phyloP scores from a whole-genome alignment of 2,888 invertebrate genomes.

The Notodonta ziczac region DNA sequence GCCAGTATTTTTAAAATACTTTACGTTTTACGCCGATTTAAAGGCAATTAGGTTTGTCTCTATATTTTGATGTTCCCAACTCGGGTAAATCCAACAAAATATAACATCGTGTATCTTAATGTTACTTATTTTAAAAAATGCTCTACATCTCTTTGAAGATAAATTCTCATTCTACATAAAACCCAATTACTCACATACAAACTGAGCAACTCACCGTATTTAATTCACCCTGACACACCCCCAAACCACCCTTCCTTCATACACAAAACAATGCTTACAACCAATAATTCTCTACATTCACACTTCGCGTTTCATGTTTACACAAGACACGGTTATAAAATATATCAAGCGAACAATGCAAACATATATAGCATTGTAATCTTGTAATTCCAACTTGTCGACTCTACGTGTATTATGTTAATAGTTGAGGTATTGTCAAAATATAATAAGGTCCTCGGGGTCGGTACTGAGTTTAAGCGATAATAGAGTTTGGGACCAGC shows the following conservation, averaged over 20 bases:
- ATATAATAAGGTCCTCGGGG: constrained; percentile 56
- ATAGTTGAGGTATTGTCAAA: constrained; percentile 77
- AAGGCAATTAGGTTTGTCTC: too few species aligned
- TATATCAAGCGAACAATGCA: constrained; percentile 76
- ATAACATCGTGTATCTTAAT: too few species aligned
- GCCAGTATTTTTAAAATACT: too few species aligned
- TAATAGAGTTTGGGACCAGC: constrained; percentile 5
- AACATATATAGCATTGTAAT: constrained; percentile 70
- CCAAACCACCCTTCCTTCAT: constrained; percentile 53
- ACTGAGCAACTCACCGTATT: constrained; percentile 27
- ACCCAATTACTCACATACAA: constrained; percentile 30
- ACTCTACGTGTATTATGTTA: constrained; percentile 67
- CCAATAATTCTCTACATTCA: constrained; percentile 80
- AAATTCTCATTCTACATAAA: not conserved
- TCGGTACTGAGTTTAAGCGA: constrained; percentile 28
- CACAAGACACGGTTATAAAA: constrained; percentile 81
- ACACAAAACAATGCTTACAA: constrained; percentile 70
- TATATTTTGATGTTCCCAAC: too few species aligned
- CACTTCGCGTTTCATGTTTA: constrained; percentile 78
- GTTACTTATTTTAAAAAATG: not conserved
- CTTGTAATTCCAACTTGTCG: constrained; percentile 61
- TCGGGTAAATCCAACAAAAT: too few species aligned
- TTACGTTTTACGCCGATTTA: too few species aligned
- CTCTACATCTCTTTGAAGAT: not conserved
- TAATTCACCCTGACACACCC: constrained; percentile 45